A percentile compares a stretch with the other conserved stretches of the same genome.
Conservation (phyloP, 2,797 vertebrate genomes). For the Sebastes vulpes region DNA sequence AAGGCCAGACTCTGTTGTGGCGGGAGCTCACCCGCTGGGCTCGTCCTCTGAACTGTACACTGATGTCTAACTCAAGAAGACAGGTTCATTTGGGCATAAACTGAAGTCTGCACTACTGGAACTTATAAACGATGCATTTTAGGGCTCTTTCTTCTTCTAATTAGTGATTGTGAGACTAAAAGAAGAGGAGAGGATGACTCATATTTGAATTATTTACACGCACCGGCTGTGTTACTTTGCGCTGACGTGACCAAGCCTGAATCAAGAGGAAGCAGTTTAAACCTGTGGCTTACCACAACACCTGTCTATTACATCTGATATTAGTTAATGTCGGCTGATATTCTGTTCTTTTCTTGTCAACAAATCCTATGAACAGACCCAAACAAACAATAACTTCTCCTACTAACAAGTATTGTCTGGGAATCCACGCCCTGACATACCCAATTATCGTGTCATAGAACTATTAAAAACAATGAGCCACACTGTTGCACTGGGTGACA, state of each 20-base stretch:
- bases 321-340: background rate
- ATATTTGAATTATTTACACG: constrained; percentile 41
- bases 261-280: constrained; percentile 40
- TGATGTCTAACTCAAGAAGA: constrained; percentile 74
- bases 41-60: constrained; percentile 65
- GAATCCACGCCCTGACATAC: background rate
- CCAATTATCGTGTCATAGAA: fast-evolving
- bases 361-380: background rate
- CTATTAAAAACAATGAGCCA: background rate
- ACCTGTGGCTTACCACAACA: constrained; percentile 42
- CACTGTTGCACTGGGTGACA: no score
- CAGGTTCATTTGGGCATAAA: constrained; percentile 72
- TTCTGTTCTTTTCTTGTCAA: background rate
- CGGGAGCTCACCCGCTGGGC: constrained; percentile 61
- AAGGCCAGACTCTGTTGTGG: constrained; percentile 68
- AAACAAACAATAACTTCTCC: background rate
- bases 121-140: constrained; percentile 40
- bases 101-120: constrained; percentile 50
- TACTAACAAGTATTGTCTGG: background rate
- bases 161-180: constrained; percentile 41
- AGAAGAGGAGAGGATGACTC: constrained; percentile 44
- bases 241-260: constrained; percentile 1
- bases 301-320: constrained; percentile 26
- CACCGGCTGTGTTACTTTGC: constrained; percentile 18
- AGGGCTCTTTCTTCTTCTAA: constrained; percentile 49